phyloP scores from a whole-genome alignment of 2,888 invertebrate species.

The Timandra comae region DNA sequence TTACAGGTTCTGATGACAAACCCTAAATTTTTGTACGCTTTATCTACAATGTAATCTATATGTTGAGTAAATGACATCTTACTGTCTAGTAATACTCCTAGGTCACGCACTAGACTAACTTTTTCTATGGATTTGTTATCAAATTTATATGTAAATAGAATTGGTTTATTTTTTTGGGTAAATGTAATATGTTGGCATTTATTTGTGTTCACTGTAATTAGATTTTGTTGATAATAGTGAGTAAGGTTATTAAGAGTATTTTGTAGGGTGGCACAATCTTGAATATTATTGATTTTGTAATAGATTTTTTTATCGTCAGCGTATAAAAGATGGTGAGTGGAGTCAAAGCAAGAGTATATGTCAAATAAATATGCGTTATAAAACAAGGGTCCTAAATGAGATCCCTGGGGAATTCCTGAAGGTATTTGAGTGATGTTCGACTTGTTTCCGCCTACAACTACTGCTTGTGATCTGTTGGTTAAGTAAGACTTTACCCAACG shows the following conservation, averaged over 20 bases:
- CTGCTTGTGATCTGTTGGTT: conserved; percentile 10
- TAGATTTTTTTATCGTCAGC: neutral
- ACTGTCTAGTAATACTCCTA: neutral
- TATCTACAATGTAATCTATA: neutral
- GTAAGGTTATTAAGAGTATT: neutral
- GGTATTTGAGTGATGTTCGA: neutral
- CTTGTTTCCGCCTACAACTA: conserved; percentile 9
- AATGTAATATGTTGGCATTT: neutral
- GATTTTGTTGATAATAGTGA: neutral
- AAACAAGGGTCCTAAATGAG: neutral
- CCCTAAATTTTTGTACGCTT: neutral
- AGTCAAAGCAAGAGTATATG: neutral
- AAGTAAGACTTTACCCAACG: conserved; percentile 13
- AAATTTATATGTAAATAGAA: neutral
- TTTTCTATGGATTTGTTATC: neutral
- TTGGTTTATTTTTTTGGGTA: neutral
- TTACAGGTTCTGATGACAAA: neutral
- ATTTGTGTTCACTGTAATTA: neutral
- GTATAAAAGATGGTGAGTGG: neutral
- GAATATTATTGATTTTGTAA: neutral
- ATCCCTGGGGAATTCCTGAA: too few species aligned
- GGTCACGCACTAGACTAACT: too few species aligned
- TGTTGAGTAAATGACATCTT: neutral
- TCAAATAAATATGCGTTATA: neutral
- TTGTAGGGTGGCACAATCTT: neutral